Percentiles rank a stretch among this genome's conserved stretches.
phyloP scores from a whole-genome alignment of 30 jellyfish, hydroid and myxozoan species.

The Mastigias papua region DNA sequence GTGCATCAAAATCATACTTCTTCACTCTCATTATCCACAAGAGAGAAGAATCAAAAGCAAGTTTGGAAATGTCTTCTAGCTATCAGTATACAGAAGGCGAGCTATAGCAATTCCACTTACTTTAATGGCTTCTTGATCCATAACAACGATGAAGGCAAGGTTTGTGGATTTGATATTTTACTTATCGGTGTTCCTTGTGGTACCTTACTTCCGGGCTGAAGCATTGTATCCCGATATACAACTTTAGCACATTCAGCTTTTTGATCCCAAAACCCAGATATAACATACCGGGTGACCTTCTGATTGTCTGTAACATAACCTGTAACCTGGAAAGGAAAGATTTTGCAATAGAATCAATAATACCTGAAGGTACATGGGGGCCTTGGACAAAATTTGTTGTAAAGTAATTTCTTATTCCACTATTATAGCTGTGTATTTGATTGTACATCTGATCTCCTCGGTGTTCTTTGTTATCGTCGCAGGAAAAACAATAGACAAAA shows the following conservation, averaged over 20 bases:
- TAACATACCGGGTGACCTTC: slow-evolving; percentile 95
- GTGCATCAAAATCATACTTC: too few species aligned
- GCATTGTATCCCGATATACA: slow-evolving; percentile 82
- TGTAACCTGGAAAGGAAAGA: slow-evolving; percentile 73
- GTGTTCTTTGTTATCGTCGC: too few species aligned
- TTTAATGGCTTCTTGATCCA: slow-evolving; percentile 86
- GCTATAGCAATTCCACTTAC: slow-evolving; percentile 42
- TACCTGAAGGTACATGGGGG: too few species aligned
- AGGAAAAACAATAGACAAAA: too few species aligned
- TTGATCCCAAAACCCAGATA: slow-evolving; percentile 97
- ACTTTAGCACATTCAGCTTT: slow-evolving; percentile 94
- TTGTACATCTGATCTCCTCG: too few species aligned
- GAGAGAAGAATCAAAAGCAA: too few species aligned
- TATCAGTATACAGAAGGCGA: background rate
- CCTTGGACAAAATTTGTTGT: too few species aligned
- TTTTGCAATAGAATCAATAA: background rate
- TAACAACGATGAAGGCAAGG: slow-evolving; percentile 80
- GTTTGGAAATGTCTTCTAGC: too few species aligned
- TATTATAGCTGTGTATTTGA: too few species aligned
- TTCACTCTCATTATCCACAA: too few species aligned
- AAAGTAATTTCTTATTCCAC: too few species aligned
- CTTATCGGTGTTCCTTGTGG: slow-evolving; percentile 90
- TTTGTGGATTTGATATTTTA: slow-evolving; percentile 89
- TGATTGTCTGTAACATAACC: slow-evolving; percentile 91
- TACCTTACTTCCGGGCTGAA: slow-evolving; percentile 52